Conservation (phyloP, 2,113 vertebrate genomes). For the Cryptomyrus ogoouensis region DNA sequence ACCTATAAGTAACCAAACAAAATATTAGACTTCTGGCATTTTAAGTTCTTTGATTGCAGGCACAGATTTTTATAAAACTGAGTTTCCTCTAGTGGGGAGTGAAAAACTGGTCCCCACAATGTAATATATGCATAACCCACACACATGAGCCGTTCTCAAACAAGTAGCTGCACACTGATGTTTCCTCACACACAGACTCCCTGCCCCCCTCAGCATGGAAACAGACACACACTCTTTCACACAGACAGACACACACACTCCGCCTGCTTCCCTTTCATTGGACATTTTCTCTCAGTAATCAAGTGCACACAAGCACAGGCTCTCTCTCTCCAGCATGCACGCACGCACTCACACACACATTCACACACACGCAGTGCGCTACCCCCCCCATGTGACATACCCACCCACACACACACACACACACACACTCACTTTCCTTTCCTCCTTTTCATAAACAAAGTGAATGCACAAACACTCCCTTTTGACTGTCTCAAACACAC, state of each 20-base stretch:
- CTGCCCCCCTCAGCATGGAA: background rate
- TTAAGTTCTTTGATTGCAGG: background rate
- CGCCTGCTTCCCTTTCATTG: constrained; percentile 23
- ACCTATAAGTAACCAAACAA: background rate
- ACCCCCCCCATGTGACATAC: constrained; percentile 41
- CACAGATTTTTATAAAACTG: background rate
- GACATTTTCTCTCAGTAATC: constrained; percentile 28
- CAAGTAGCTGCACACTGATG: background rate
- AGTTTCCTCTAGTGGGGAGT: background rate
- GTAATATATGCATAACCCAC: background rate
- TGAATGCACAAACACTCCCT: constrained; percentile 68
- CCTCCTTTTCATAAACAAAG: constrained; percentile 71
- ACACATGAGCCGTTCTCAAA: constrained; percentile 12
- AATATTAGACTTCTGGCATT: background rate
- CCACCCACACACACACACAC: constrained; percentile 17
- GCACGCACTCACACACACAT: background rate
- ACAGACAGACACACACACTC: constrained; percentile 25
- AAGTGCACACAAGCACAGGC: constrained; percentile 29
- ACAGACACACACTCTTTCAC: constrained; percentile 14
- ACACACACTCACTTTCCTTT: constrained; percentile 36
- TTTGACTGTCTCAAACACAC: constrained; percentile 44
- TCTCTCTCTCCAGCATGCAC: background rate
- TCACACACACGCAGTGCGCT: constrained; percentile 24
- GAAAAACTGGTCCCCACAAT: constrained; percentile 6
- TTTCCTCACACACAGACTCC: background rate